Conservation (phyloP, 2,888 invertebrate species). For the Caenorhabditis becei region DNA sequence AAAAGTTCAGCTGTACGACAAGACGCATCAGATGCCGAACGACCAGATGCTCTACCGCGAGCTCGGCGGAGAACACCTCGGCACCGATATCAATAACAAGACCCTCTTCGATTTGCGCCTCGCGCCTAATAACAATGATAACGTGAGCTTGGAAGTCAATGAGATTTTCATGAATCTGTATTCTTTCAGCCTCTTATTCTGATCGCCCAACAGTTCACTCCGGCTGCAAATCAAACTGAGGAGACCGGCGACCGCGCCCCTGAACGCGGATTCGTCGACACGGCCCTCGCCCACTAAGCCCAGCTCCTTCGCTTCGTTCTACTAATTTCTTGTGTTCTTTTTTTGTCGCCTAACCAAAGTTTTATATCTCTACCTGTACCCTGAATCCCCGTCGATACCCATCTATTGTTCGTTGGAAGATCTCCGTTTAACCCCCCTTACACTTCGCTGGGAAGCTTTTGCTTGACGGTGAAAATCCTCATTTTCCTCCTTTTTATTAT, state of each 20-base stretch:
- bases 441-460: no score
- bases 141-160: constrained; percentile 40
- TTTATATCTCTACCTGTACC: background rate
- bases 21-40: constrained; percentile 61
- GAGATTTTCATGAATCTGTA: no score
- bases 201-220: constrained; percentile 52
- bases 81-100: constrained; percentile 59
- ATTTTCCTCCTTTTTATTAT: no score
- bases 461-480: no score
- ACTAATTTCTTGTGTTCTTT: background rate
- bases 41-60: constrained; percentile 68
- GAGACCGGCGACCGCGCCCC: constrained; percentile 68
- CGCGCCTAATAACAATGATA: constrained; percentile 73
- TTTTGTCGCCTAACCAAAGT: background rate
- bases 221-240: constrained; percentile 27
- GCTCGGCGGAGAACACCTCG: constrained; percentile 58
- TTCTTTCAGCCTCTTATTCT: constrained; percentile 71
- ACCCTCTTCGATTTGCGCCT: constrained; percentile 74
- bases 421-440: no score
- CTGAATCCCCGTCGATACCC: background rate
- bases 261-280: constrained; percentile 78
- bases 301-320: background rate
- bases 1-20: constrained; percentile 74
- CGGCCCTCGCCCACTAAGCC: constrained; percentile 74
- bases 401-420: background rate